Evolutionary conservation across 2,888 invertebrate species (phyloP), one percentile per base, ranked within the genome.

Genomic region (Chloroclystis v-ata): DNA sequence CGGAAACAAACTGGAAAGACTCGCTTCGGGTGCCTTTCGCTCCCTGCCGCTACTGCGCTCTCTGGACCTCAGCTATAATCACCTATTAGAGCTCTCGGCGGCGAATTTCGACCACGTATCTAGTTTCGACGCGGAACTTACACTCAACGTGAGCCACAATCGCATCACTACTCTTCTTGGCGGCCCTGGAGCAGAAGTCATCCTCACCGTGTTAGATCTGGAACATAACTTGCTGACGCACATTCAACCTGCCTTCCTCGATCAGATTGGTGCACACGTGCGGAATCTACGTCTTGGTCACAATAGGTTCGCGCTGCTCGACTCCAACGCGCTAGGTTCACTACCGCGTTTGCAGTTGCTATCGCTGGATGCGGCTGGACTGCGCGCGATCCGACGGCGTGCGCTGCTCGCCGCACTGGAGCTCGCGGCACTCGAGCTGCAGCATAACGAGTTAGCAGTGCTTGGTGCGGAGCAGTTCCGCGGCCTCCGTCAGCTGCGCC

Each of bases 11-110:
- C 82, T 97, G 37, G 85, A 85, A 20, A 84, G 85, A 28, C 89
- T 97, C 37, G 90, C 91, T 0, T 89, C 90, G 3, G 87, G 89
- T n/a, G 92, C 95, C 0, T 93, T 97, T 58, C 81, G 85, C 2
- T 90, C 92, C 44, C 77, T 96, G 50, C 91, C 93, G 0, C 91
- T 89, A 55, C 75, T 97, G 41, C 89, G 91, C 39, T 91, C 91
- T 44, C 75, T 96, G 9, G 94, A 96, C 69, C 73, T 95, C 45
- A 94, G 94, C 69, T 90, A 92, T 53, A 96, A 96, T 68, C 85
- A 89, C 28, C 72, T 95, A 20, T 82, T 87, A 0, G 87, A 90
- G 20, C 85, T 96, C 41, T 90, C 92, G 0, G 79, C 92, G 45
- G 89, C 87, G 53, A 86, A 86, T 47, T 93, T 94, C 60, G 82